A percentile compares a stretch with the other conserved stretches of the same genome.
phyloP scores from a whole-genome alignment of 1,140 invertebrate species.

The Drosophila bocki region DNA sequence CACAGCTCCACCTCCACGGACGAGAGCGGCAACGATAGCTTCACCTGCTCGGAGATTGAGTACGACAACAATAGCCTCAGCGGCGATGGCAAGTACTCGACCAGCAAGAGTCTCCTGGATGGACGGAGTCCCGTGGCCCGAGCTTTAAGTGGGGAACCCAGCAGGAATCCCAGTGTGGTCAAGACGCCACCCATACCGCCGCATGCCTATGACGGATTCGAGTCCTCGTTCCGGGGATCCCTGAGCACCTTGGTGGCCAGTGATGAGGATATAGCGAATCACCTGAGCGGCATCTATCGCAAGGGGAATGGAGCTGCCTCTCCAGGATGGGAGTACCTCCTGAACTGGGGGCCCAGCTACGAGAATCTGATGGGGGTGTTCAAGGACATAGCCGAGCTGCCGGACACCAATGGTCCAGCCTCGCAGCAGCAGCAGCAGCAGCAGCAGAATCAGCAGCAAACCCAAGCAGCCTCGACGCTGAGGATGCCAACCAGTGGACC shows the following conservation, averaged over 20 bases:
- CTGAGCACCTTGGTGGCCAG: conserved; percentile 96
- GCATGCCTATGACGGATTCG: conserved; percentile 95
- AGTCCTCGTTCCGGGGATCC: conserved; percentile 96
- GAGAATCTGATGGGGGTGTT: conserved; percentile 97
- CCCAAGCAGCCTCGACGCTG: conserved; percentile 86
- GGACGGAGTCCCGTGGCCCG: conserved; percentile 88
- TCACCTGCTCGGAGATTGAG: conserved; percentile 99
- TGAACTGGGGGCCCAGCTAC: conserved; percentile 98
- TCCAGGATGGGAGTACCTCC: conserved; percentile 95
- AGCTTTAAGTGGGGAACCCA: conserved; percentile 86
- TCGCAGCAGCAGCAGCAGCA: conserved; percentile 50
- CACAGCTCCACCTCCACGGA: conserved; percentile 95
- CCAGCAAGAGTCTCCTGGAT: conserved; percentile 88
- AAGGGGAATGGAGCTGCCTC: conserved; percentile 91
- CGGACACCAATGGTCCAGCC: conserved; percentile 89
- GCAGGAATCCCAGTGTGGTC: conserved; percentile 81
- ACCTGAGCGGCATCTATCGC: conserved; percentile 90
- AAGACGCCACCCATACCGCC: conserved; percentile 88
- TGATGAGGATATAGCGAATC: conserved; percentile 94
- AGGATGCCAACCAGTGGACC: conserved; percentile 89
- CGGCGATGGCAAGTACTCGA: conserved; percentile 91
- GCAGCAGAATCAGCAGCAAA: conserved; percentile 41
- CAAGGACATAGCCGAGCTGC: conserved; percentile 97
- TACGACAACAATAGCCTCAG: conserved; percentile 95
- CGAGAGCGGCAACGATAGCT: conserved; percentile 98